These are phyloP conservation scores for Melieria picta DNA, from an alignment of 2,888 invertebrate genomes.

Conservation along the genomic window DNA sequence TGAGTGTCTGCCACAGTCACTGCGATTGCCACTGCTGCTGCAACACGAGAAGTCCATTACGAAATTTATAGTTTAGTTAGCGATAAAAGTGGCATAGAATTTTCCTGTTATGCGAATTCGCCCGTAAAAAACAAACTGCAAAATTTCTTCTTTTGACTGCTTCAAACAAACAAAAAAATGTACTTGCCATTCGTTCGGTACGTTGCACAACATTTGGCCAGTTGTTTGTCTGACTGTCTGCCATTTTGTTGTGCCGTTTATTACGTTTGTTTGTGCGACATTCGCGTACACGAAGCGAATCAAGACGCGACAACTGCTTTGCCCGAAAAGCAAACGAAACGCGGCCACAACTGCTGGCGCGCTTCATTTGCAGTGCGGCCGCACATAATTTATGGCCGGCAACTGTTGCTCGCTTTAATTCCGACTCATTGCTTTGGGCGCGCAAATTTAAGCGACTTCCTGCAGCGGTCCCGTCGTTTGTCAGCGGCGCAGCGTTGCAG, in stretches of 20 bases:
- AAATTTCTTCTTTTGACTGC: too few species aligned
- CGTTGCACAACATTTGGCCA: too few species aligned
- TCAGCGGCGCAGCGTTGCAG: conserved; percentile 18
- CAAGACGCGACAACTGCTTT: too few species aligned
- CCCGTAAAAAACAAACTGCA: too few species aligned
- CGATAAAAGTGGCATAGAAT: not conserved
- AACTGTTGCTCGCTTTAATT: conserved; percentile 13
- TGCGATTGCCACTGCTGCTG: conserved; percentile 41
- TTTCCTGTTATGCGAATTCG: not conserved
- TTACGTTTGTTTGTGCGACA: not conserved
- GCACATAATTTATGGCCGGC: conserved; percentile 8
- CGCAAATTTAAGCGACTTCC: not conserved
- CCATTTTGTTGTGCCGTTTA: not conserved
- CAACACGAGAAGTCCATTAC: conserved; percentile 56
- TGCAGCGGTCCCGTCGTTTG: not conserved
- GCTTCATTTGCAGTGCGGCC: not conserved
- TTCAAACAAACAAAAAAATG: too few species aligned
- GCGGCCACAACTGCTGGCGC: not conserved
- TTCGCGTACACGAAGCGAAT: not conserved
- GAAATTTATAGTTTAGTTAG: conserved; percentile 49
- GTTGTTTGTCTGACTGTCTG: not conserved
- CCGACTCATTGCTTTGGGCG: not conserved
- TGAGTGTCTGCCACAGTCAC: conserved; percentile 39
- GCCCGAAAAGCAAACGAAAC: not conserved
- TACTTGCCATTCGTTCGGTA: too few species aligned